Evolutionary conservation across 1,140 invertebrate species (phyloP), one percentile per base, ranked within the genome.

Genomic region (Ditylenchus dipsaci): DNA sequence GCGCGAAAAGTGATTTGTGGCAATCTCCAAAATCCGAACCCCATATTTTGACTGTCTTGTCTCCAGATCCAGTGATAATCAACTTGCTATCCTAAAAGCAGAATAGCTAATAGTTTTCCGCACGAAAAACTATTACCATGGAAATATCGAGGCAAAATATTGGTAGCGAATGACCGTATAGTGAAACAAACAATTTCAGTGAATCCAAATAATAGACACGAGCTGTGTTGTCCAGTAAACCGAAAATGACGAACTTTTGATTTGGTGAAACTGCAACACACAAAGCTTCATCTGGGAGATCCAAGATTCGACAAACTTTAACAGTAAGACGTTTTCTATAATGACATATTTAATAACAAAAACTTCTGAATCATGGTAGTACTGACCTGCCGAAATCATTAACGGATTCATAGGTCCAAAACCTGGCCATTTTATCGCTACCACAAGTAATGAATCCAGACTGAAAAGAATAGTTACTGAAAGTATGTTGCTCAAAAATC

Each of bases 1-100:
- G 95, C 1, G 93, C 93, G 85, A 87, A 88, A 67, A 88, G 84
- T 57, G 86, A 88, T 68, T 85, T 86, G 71, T 86, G 85, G 78
- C 93, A 97, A 84, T 99, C 94, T 21, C 95, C 96, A 85, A 96
- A 98, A 84, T 97, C 93, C 82, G 98, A 87, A 56, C 95, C 94
- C 95, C 95, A 99, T 71, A 98, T 90, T 86, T 97, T 95, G 3
- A 97, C 88, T 84, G 93, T 95, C 23, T 93, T 88, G 85, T 99
- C 96, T 0, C 90, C 90, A 19, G 93, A 95, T 26, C 94, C 95
- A 0, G 95, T 96, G 1, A 89, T 91, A 68, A 98, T 90, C 0
- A 98, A 79, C 1, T 88, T 88, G 0, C 89, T 91, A 84, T 98
- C 95, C 75, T 89, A 90, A 58, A 73, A 33, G 63, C 15, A 53